These are phyloP conservation scores for Glomeris maerens DNA, from an alignment of 1,140 invertebrate species.

Conservation along the genomic window DNA sequence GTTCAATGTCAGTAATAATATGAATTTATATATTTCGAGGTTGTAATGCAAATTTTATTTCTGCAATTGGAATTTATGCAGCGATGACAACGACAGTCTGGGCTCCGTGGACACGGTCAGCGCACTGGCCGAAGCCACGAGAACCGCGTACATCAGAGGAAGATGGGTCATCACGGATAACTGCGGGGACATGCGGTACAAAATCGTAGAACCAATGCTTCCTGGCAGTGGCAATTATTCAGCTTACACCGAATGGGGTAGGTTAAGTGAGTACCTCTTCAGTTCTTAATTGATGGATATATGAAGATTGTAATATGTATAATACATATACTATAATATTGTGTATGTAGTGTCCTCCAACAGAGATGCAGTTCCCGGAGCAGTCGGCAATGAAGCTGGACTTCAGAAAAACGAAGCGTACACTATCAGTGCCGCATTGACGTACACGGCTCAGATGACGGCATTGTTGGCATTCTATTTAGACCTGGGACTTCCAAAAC, in stretches of 20 bases:
- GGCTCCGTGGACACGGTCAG: conserved; percentile 41
- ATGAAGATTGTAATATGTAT: not conserved
- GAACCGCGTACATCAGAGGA: conserved; percentile 54
- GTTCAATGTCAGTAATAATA: not conserved
- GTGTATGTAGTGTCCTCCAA: conserved; percentile 42
- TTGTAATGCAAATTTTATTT: not conserved
- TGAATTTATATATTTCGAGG: not conserved
- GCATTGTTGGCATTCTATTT: conserved; percentile 60
- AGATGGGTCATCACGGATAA: conserved; percentile 52
- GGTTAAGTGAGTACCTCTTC: too few species aligned
- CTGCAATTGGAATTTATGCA: too few species aligned
- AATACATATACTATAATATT: not conserved
- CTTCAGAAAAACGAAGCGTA: conserved; percentile 51
- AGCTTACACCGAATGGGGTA: conserved; percentile 56
- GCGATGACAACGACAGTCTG: conserved; percentile 36
- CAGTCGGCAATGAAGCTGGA: conserved; percentile 14
- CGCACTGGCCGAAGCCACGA: conserved; percentile 57
- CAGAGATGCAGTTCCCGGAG: conserved; percentile 44
- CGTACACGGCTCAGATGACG: conserved; percentile 66
- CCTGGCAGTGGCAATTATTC: conserved; percentile 63
- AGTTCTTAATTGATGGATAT: too few species aligned
- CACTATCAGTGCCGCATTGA: conserved; percentile 58
- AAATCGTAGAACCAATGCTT: conserved; percentile 55
- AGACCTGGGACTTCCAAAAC: conserved; percentile 56
- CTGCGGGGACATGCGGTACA: conserved; percentile 49